These are phyloP conservation scores for Rhopalosiphum maidis DNA, from an alignment of 1,140 invertebrate species.

Conservation along the genomic window DNA sequence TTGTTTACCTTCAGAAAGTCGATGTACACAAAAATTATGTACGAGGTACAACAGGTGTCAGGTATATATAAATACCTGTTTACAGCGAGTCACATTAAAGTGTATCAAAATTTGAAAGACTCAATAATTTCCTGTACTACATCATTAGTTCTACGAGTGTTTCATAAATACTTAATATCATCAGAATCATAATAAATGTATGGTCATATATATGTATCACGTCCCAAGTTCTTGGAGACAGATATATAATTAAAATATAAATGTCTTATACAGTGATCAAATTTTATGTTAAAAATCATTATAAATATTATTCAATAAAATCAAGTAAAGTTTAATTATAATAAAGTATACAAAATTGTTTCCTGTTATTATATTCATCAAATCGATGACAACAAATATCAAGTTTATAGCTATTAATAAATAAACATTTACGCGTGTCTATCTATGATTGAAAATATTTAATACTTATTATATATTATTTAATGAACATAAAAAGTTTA, in stretches of 20 bases:
- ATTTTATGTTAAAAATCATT: not conserved
- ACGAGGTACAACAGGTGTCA: not conserved
- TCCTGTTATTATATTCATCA: too few relatives aligned
- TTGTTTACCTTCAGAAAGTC: not conserved
- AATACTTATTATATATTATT: too few relatives aligned
- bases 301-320: not conserved
- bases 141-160: not conserved
- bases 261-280: too few relatives aligned
- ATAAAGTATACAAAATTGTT: too few relatives aligned
- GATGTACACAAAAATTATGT: not conserved
- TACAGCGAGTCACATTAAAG: not conserved
- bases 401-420: too few relatives aligned
- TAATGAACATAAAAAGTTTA: too few relatives aligned
- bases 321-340: too few relatives aligned
- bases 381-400: too few relatives aligned
- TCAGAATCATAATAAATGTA: too few relatives aligned
- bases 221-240: not conserved
- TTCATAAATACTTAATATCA: not conserved
- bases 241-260: not conserved
- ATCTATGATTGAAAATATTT: too few relatives aligned
- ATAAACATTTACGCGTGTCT: too few relatives aligned
- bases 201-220: not conserved
- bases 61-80: not conserved
- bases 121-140: not conserved
- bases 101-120: conserved; percentile 1